These are phyloP conservation scores for Lasiommata megera DNA, from an alignment of 2,888 invertebrate genomes.

Conservation along the genomic window DNA sequence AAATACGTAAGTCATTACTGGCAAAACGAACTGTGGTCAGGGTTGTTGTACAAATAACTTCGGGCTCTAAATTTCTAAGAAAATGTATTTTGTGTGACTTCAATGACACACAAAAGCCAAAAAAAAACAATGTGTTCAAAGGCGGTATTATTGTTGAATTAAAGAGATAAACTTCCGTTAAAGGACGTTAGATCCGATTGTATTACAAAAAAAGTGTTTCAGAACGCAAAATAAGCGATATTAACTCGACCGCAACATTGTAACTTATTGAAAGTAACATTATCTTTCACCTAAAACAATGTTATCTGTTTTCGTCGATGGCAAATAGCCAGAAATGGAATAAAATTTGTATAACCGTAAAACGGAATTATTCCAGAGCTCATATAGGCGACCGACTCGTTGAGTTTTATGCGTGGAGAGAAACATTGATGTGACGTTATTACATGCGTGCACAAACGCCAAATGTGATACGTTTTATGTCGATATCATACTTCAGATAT, in stretches of 20 bases:
- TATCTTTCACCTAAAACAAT: constrained; percentile 21
- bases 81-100: too few species aligned
- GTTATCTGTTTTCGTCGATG: constrained; percentile 23
- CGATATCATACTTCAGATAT: not conserved
- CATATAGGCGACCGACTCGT: constrained; percentile 53
- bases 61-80: too few species aligned
- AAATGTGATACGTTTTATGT: not conserved
- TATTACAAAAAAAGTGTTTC: not conserved
- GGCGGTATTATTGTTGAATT: too few species aligned
- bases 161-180: too few species aligned
- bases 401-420: constrained; percentile 59
- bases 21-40: too few species aligned
- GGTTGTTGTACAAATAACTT: too few species aligned
- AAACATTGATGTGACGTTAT: constrained; percentile 50
- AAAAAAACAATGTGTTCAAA: too few species aligned
- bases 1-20: too few species aligned
- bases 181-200: too few species aligned
- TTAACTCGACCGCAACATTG: not conserved
- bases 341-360: constrained; percentile 60
- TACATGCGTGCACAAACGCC: constrained; percentile 18
- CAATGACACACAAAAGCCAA: too few species aligned
- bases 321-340: constrained; percentile 26
- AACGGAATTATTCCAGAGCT: constrained; percentile 62
- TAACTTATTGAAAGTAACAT: constrained; percentile 5
- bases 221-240: not conserved